Conservation (phyloP, 2,888 invertebrate genomes). For the Beris chalybata region DNA sequence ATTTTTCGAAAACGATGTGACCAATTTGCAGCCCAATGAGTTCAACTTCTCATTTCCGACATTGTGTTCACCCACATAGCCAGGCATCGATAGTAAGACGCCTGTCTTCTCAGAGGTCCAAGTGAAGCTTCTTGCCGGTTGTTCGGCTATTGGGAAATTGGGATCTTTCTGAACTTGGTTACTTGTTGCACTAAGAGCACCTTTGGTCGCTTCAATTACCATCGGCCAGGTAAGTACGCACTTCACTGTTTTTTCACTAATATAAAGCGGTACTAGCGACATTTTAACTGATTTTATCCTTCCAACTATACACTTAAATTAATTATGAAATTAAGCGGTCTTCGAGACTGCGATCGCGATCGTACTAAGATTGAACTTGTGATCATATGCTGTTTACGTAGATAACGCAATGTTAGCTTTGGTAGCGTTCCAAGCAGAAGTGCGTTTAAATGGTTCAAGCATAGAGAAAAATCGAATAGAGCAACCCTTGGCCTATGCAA, state of each 20-base stretch:
- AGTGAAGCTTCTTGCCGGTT: constrained; percentile 51
- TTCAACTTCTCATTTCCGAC: constrained; percentile 40
- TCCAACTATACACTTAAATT: too few species aligned
- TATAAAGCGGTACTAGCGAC: constrained; percentile 40
- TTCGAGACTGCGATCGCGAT: too few species aligned
- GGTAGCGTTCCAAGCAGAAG: too few species aligned
- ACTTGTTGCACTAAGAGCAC: constrained; percentile 51
- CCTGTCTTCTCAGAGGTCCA: constrained; percentile 42
- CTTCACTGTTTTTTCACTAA: constrained; percentile 52
- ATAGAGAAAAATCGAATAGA: too few species aligned
- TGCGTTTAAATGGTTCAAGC: too few species aligned
- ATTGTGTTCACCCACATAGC: constrained; percentile 54
- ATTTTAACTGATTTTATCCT: not conserved
- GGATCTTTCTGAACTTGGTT: constrained; percentile 2
- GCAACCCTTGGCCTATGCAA: too few species aligned
- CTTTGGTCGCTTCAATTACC: constrained; percentile 53
- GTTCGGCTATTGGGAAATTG: constrained; percentile 43
- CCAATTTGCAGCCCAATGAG: constrained; percentile 58
- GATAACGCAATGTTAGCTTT: too few species aligned
- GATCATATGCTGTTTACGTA: too few species aligned
- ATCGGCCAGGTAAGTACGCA: constrained; percentile 53
- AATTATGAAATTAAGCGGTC: too few species aligned
- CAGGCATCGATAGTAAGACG: constrained; percentile 57
- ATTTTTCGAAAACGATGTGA: constrained; percentile 56
- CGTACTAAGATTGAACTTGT: too few species aligned